These are phyloP conservation scores for Diplazon laetatorius DNA, from an alignment of 2,888 invertebrate species.

Conservation along the genomic window DNA sequence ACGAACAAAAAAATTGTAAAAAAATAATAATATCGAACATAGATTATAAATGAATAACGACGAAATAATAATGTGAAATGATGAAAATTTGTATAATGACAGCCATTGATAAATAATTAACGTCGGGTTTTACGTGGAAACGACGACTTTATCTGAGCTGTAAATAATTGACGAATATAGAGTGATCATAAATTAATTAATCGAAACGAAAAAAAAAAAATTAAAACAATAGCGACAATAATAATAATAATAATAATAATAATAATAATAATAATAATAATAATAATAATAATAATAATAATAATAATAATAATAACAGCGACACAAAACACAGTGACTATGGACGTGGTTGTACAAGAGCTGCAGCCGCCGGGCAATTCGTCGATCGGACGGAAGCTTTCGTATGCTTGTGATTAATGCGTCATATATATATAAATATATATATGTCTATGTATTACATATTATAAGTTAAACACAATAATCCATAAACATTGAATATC, in stretches of 20 bases:
- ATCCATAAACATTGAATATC: conserved; percentile 39
- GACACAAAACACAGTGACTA: conserved; percentile 60
- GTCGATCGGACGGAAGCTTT: conserved; percentile 60
- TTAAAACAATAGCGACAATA: too few relatives aligned
- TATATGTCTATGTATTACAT: conserved; percentile 41
- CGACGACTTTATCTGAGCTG: conserved; percentile 56
- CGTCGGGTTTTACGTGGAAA: conserved; percentile 45
- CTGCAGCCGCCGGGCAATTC: conserved; percentile 67
- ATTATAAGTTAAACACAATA: conserved; percentile 5
- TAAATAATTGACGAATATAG: conserved; percentile 48
- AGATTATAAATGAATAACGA: not conserved
- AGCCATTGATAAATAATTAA: conserved; percentile 53
- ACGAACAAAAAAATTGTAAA: conserved; percentile 34
- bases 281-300: conserved; percentile 28
- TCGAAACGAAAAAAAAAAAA: too few relatives aligned
- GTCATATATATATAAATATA: conserved; percentile 26
- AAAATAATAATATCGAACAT: not conserved
- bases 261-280: conserved; percentile 21
- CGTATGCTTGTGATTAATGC: conserved; percentile 47
- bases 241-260: conserved; percentile 9
- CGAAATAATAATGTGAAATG: conserved; percentile 5
- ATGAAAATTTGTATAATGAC: conserved; percentile 30
- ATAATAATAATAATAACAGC: conserved; percentile 42
- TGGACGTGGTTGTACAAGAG: conserved; percentile 60
- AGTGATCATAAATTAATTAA: conserved; percentile 42